Conservation (phyloP, 2,113 vertebrate genomes). For the Physeter macrocephalus region DNA sequence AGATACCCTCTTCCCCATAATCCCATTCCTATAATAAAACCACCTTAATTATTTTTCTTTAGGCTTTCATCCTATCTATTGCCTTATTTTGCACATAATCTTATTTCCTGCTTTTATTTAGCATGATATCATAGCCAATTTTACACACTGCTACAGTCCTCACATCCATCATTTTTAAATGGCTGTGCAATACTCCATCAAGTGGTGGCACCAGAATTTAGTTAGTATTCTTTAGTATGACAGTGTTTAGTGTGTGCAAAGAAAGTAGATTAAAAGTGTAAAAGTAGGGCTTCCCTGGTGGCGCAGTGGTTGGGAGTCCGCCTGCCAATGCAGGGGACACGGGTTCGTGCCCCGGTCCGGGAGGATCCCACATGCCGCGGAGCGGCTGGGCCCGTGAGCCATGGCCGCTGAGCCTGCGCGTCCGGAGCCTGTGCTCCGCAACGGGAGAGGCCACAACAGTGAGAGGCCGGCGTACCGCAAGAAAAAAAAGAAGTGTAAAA, state of each 20-base stretch:
- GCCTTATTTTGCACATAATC: neutral
- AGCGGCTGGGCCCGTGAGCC: no score
- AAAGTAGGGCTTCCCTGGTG: no score
- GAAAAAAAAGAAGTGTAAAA: neutral
- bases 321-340: no score
- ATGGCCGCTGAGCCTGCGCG: no score
- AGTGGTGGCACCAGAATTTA: neutral
- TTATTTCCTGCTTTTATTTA: neutral
- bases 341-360: no score
- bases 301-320: no score
- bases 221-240: neutral
- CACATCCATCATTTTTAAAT: neutral
- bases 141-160: neutral
- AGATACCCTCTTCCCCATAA: neutral
- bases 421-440: no score
- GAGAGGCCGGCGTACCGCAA: no score
- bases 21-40: neutral
- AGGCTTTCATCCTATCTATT: neutral
- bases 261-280: neutral
- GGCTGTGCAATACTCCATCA: neutral
- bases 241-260: neutral
- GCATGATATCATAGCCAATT: neutral
- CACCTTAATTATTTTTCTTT: neutral
- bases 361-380: no score
- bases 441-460: no score